Conservation (phyloP, 2,797 vertebrate genomes). For the Enteromius argenteus region DNA sequence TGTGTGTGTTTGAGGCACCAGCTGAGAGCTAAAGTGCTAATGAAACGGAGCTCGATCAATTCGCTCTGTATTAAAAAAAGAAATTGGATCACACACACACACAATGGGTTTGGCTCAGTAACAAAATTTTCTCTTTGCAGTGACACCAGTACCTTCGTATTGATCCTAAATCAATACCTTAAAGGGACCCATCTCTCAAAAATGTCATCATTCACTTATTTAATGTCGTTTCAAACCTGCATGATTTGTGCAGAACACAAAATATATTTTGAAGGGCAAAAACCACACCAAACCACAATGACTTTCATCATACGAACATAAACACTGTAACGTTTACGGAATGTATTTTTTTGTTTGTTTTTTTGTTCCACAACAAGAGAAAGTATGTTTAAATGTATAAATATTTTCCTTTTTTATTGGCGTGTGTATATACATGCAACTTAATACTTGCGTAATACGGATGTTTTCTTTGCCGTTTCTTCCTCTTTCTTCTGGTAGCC, state of each 20-base stretch:
- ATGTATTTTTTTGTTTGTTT: background rate
- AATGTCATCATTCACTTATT: background rate
- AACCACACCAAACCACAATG: background rate
- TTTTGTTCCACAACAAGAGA: background rate
- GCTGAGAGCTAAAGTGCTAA: conserved; percentile 3
- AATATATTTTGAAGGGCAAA: background rate
- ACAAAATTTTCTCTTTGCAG: background rate
- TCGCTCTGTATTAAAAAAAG: background rate
- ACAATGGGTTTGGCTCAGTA: background rate
- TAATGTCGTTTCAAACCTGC: background rate
- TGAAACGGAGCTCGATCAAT: conserved; percentile 7
- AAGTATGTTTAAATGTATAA: background rate
- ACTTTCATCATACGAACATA: too few relatives aligned
- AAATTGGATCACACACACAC: background rate
- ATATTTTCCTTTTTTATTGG: background rate
- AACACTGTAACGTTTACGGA: background rate
- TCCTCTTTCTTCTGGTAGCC: background rate
- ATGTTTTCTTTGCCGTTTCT: background rate
- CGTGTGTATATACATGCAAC: background rate
- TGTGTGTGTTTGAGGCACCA: background rate
- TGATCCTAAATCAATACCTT: conserved; percentile 1
- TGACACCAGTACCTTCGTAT: background rate
- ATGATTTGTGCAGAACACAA: background rate
- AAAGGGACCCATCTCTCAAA: background rate
- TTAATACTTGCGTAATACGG: background rate